Evolutionary conservation across 2,797 vertebrate genomes (phyloP), one percentile per base, ranked within the genome.

Genomic region (Brachyrhaphis roseni): DNA sequence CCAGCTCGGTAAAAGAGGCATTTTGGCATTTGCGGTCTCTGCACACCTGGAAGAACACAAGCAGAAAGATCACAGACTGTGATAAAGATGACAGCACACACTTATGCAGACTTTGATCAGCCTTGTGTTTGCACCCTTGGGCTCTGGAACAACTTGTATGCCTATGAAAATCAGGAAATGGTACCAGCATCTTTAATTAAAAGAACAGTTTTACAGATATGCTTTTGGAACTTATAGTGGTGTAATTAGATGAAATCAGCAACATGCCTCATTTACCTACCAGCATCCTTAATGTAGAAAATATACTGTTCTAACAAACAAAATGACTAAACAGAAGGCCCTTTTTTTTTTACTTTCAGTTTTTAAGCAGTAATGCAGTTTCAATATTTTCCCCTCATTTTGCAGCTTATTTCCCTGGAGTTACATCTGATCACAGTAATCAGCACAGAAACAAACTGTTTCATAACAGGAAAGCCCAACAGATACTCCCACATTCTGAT

Each of bases 21-120:
- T 98, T 97, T 86, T 96, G 96, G 88, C 98, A 99, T 46, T 92
- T 94, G 2, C 97, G 95, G 77, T 98, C 96, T 86, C 95, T 96
- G 91, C 98, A 99, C 76, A 99, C 97, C 98, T 99, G 91, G 59
- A 84, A 59, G 59, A 82, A 91, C 85, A 91, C 76, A 91, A 89
- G 83, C 62, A 82, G 43, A 88, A 79, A 51, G 83, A 88, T 80
- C 75, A 86, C 84, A 87, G 20, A 72, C 47, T 76, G 80, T 74
- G 80, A 36, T 74, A 45, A 46, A 79, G 41, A 78, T 77, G 70
- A 83, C 59, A 73, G 64, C 41, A 34, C 75, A 77, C 55, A 59
- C n/a, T 49, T 41, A 80, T 8, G 20, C 64, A 80, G 16, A 75
- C 70, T 79, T 74, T 77, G 82, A 86, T 70, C 64, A 26, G 76